Evolutionary conservation across 2,797 vertebrate species (phyloP), one percentile per base, ranked within the genome.

Genomic region (Periparus ater): DNA sequence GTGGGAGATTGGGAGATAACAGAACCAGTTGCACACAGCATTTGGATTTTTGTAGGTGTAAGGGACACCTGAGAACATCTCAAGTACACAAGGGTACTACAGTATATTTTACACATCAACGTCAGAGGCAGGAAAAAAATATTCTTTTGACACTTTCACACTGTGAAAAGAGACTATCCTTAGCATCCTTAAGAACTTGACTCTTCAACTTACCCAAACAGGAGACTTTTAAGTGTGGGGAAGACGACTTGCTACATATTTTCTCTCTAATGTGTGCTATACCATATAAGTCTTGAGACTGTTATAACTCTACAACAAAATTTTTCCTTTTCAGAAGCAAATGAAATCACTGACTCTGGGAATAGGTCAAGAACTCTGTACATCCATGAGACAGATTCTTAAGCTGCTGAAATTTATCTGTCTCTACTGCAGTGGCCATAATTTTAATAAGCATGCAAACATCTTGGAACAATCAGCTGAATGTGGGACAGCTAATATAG

Each of bases 181-280:
- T 65, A 54, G 34, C 36, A 66, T 18, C 29, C 63, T 23, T 27
- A 76, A 19, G 19, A 80, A 63, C 55, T 70, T 47, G 30, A 72
- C 58, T 66, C 73, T 61, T 68, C 34, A 29, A 8, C 8, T 40
- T 71, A 77, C 6, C 27, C 61, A 67, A 83, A 83, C 0, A 0
- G 38, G 44, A 61, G n/a, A 67, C 15, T 67, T 60, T 40, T 55
- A 66, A 29, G 7, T 13, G 22, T 3, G 22, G 50, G 9, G 10
- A 87, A 40, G 29, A 72, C 0, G 0, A 70, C 40, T 82, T 51
- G 34, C 2, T 29, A 26, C 0, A 0, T 9, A 57, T 70, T 77
- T 89, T 51, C 23, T 34, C 53, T 78, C 38, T 40, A 40, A 4
- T 45, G 68, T 13, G 50, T 92, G 40, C 61, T 61, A 20, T 6